Evolutionary conservation across 2,888 invertebrate genomes (phyloP), one percentile per base, ranked within the genome.

Genomic region (Drosophila paranaensis): DNA sequence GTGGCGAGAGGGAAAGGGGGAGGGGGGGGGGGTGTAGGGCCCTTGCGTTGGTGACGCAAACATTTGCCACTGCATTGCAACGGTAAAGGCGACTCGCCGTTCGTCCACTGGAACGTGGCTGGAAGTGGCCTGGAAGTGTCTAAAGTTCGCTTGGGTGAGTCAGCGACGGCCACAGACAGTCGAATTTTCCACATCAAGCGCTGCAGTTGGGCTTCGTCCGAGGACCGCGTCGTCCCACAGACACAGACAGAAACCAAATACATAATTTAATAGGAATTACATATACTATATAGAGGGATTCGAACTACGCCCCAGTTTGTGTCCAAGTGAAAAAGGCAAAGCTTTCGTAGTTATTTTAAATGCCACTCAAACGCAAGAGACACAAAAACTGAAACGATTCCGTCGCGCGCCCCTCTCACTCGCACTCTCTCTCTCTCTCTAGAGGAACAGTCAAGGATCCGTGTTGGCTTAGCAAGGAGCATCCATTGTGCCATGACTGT

Each of bases 401-500:
- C n/a, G 30, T 46, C 14, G 27, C 33, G 33, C 9, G 9, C 9
- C 9, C 33, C n/a, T n/a, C n/a, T 1, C 8, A 2, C 33, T 20
- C 33, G 6, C 33, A 2, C 8, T 33, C 33, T 33, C 33, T 33
- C 33, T 33, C 33, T 2, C 10, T 33, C 30, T 33, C 6, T 6
- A 33, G 6, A 33, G 6, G 8, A 33, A 33, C 30, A 33, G 8
- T 33, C 30, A 6, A 33, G 6, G 6, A 33, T 11, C 50, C 33
- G 56, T 63, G 43, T 27, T 74, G 77, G 74, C 77, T 77, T 77
- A 74, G 20, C 55, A 30, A 63, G 45, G 5, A 67, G 42, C 2
- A 46, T 56, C 14, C 33, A 65, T 48, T 69, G 71, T 84, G 89
- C 82, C 70, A 91, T 90, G 90, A 89, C 90, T 77, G 82, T 85